Evolutionary conservation across 1,140 invertebrate genomes (phyloP), one percentile per base, ranked within the genome.

Genomic region (Pectinophora gossypiella): DNA sequence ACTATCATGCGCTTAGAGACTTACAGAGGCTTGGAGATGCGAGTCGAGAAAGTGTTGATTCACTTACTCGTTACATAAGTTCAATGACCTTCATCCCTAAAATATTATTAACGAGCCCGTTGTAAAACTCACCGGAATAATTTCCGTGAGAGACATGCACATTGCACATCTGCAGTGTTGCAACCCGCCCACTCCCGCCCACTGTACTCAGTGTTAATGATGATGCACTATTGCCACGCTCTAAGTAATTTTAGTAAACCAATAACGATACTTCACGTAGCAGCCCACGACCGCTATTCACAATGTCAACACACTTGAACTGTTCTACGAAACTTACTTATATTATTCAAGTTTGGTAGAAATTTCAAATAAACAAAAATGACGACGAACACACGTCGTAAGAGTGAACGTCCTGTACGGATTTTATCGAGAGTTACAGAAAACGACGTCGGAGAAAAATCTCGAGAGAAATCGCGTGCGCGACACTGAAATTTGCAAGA

Each of bases 141-240:
- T 52, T 57, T 57, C 55, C 54, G 48, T 51, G 54, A 54, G 51
- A 57, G 13, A 6, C 36, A 15, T 16, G 36, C 36, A 40, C 36
- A 40, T 10, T 40, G 36, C 36, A 15, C 7, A 27, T 27, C 18
- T 18, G 20, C 15, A 23, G 19, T 48, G 50, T 56, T 53, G 56
- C 53, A 56, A 57, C 35, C 27, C 54, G 47, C 61, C 56, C 56
- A 63, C 59, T 1, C 23, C 16, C 32, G 47, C 61, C 61, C 50
- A 64, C 61, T 56, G 45, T 5, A 27, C 36, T 15, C 7, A 1
- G 32, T 21, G 38, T 23, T 51, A 56, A 54, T 56, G 50, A 40
- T 50, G 56, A 59, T 64, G 61, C 54, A 56, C 56, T 40, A 40
- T 40, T 40, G 36, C 36, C 16, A 16, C 36, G 16, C 13, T 15